Base-by-base conservation (phyloP, 1,140 invertebrate species). In the Phthorimaea operculella region DNA sequence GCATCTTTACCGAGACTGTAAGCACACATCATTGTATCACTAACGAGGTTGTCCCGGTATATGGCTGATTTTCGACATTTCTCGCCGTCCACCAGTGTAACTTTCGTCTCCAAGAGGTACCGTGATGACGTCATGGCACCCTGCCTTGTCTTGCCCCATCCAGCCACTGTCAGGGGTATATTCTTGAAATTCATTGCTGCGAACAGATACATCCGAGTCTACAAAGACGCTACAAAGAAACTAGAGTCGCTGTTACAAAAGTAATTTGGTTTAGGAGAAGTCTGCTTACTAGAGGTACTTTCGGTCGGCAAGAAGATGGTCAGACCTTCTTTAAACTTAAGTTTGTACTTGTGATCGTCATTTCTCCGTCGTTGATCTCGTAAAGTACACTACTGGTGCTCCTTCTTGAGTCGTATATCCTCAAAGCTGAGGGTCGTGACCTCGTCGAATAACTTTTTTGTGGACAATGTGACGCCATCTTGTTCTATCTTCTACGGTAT, bases 11-110 rank as follows among this genome's bases (percentile, higher is more conserved):
- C 74, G 4, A 80, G 62, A 54, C 65, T 81, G 57, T 87, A 88
- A 21, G 87, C 87, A 52, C 87, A 88, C 62, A 87, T 76, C 86
- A 88, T 87, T 0, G 81, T 66, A 8, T 76, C 72, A 6, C 55
- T 18, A 0, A 79, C 79, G 1, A 83, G 67, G 55, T 85, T 85
- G 3, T 74, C 74, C 47, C 58, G 74, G 52, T 83, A 83, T 45
- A 83, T 81, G 11, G 64, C 18, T 1, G 78, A 76, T 58, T 76
- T 78, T 14, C 55, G 60, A 61, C 82, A 85, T 18, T 60, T 67
- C 1, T 68, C 54, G 10, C 58, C 48, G 0, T 73, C 64, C 1
- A 83, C 72, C 11, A 76, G 55, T 57, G 72, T 72, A 1, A 85
- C 82, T 72, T 74, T 83, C 0, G 82, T 78, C 55, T 85, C 76